Percentiles rank a stretch among this genome's conserved stretches.
These are phyloP conservation scores for Vulpes lagopus DNA, from an alignment of 2,113 vertebrate species.

Conservation along the genomic window DNA sequence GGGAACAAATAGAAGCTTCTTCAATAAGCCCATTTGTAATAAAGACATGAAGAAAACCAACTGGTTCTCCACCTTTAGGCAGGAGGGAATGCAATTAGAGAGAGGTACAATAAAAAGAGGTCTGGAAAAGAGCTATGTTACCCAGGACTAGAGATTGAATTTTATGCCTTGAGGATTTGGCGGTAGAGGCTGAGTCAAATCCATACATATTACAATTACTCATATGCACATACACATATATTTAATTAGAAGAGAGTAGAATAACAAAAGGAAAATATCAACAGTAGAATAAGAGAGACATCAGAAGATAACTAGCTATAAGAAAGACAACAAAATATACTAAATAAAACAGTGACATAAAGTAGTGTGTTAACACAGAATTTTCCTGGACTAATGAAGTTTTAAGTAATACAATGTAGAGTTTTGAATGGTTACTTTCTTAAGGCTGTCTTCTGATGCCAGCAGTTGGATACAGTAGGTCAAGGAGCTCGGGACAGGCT, in stretches of 20 bases:
- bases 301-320: neutral
- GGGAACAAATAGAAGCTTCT: neutral
- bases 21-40: neutral
- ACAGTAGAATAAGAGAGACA: neutral
- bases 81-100: neutral
- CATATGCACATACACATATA: neutral
- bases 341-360: neutral
- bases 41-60: neutral
- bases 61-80: neutral
- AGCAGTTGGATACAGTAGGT: neutral
- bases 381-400: neutral
- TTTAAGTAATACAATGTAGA: neutral
- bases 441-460: neutral
- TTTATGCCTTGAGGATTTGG: neutral
- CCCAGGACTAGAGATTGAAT: neutral
- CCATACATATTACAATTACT: neutral
- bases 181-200: neutral
- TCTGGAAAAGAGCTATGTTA: neutral
- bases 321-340: neutral
- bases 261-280: conserved; percentile 36
- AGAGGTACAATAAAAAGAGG: neutral
- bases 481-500: neutral
- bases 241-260: conserved; percentile 11
- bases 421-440: conserved; percentile 43
- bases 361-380: neutral